Evolutionary conservation across 2,888 invertebrate genomes (phyloP), one percentile per base, ranked within the genome.

Genomic region (Ethmia dodecea): DNA sequence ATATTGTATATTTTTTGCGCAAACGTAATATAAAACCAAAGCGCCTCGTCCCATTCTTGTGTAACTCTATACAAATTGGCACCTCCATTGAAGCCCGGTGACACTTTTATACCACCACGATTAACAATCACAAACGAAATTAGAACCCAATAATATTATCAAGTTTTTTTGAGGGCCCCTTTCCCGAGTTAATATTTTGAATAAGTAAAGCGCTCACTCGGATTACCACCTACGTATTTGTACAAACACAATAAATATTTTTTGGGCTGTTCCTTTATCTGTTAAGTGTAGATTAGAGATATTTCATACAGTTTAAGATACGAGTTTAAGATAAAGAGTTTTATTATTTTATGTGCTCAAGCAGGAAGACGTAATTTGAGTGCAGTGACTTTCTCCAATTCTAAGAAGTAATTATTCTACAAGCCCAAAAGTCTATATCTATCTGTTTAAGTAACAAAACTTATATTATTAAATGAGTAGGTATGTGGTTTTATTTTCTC

Each of bases 141-240:
- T 86, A 86, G 87, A 87, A 49, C 77, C 86, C 83, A 86, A 86
- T 86, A 81, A 86, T 81, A 81, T 80, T 83, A 83, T 84, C 67
- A 74, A 57, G 60, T 48, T 54, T 61, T 67, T 73, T 72, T 26
- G 16, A 16, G 26, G 34, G 34, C 41, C 58, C 62, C 68, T 64
- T 64, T 63, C 69, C 58, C 58, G 61, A 69, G 52, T 67, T 64
- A 55, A 59, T 65, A 60, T 71, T 68, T 60, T 71, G 64, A 69
- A 66, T 65, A 64, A 56, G 49, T 57, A 47, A 49, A 29, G 44
- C 48, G 47, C 51, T 33, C 38, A 42, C 74, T 83, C 80, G 61
- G 70, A 73, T 86, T 86, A 84, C 86, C 83, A 76, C 81, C 81
- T 78, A 84, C 84, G 76, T 77, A 77, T 83, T 84, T 80, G 76